phyloP scores from a whole-genome alignment of 1,140 invertebrate genomes.

The honey bee (Apis mellifera) region Amel_HAv3.1 CM009943.2:10864501-10865000 shows the following conservation, averaged over 20 bases:
- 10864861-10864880: too few species aligned
- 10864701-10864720: background rate
- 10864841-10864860: too few species aligned
- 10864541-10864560: conserved; percentile 36
- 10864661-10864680: conserved; percentile 59
- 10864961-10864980: too few species aligned
- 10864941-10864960: too few species aligned
- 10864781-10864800: background rate
- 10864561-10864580: conserved; percentile 51
- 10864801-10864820: too few species aligned
- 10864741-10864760: background rate
- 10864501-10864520: conserved; percentile 56
- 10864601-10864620: conserved; percentile 64
- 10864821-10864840: too few species aligned
- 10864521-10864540: conserved; percentile 61
- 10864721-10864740: too few species aligned
- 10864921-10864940: too few species aligned
- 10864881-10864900: too few species aligned
- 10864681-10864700: background rate
- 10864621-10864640: conserved; percentile 67
- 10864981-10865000: too few species aligned
- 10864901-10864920: too few species aligned
- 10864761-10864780: too few species aligned
- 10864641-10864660: conserved; percentile 62
- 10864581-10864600: conserved; percentile 62